Evolutionary conservation across 2,888 invertebrate genomes (phyloP).

Genomic region (Drosophila niveifrons): DNA sequence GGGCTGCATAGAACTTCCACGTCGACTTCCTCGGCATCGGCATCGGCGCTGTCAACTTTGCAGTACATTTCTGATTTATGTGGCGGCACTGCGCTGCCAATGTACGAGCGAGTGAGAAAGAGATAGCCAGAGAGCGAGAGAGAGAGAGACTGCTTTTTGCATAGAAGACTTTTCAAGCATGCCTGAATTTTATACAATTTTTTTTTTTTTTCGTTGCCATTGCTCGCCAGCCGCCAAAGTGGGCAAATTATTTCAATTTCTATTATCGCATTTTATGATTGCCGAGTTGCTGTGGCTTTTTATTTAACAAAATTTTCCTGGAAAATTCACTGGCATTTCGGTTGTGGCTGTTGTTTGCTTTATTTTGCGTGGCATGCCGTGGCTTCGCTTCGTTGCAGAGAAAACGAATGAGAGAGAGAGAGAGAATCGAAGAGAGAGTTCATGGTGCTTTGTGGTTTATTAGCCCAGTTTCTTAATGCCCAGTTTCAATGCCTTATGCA

Average conservation of each 20-base stretch:
- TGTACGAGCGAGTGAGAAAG: neutral
- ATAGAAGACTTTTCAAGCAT: conserved; percentile 47
- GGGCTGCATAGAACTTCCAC: conserved; percentile 56
- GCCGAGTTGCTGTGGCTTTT: conserved; percentile 50
- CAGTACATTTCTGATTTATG: conserved; percentile 77
- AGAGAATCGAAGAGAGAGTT: conserved; percentile 31
- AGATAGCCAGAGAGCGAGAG: neutral
- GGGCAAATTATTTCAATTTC: conserved; percentile 81
- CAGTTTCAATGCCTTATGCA: conserved; percentile 39
- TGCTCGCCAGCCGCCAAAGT: conserved; percentile 65
- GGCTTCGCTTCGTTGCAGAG: neutral
- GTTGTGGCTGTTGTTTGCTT: conserved; percentile 20
- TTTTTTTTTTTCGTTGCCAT: conserved; percentile 25
- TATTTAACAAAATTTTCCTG: conserved; percentile 56
- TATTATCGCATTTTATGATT: conserved; percentile 80
- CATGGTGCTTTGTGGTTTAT: conserved; percentile 67
- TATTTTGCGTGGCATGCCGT: conserved; percentile 32
- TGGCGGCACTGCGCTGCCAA: conserved; percentile 54
- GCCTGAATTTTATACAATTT: conserved; percentile 38
- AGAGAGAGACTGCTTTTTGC: conserved; percentile 27
- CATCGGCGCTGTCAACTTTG: conserved; percentile 67
- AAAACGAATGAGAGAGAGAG: neutral
- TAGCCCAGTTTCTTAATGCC: conserved; percentile 65
- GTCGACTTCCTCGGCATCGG: conserved; percentile 32
- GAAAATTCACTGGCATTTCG: conserved; percentile 42